These are phyloP conservation scores for Microcebus griseorufus DNA, from an alignment of 2,113 vertebrate species.

Conservation along the genomic window DNA sequence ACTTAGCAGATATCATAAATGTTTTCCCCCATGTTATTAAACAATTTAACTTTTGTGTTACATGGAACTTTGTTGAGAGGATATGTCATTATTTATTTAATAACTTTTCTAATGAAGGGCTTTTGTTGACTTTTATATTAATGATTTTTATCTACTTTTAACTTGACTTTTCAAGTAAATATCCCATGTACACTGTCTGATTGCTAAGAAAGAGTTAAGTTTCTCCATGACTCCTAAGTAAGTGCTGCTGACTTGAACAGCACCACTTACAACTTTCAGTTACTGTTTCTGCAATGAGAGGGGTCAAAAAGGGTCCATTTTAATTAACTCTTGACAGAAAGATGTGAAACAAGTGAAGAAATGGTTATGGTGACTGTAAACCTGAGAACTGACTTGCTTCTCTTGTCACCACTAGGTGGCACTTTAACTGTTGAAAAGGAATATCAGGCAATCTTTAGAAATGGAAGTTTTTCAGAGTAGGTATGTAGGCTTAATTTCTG, in stretches of 20 bases:
- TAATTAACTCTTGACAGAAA: background rate
- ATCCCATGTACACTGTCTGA: background rate
- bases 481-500: background rate
- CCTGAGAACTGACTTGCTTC: background rate
- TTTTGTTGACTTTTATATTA: background rate
- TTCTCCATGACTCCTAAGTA: background rate
- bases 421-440: slow-evolving; percentile 28
- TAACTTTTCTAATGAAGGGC: background rate
- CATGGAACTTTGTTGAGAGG: background rate
- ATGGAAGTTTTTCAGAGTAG: background rate
- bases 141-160: background rate
- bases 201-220: background rate
- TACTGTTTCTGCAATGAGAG: background rate
- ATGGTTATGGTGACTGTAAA: accelerated
- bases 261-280: background rate
- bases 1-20: background rate
- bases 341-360: background rate
- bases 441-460: background rate
- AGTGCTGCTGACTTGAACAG: background rate
- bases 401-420: slow-evolving; percentile 38
- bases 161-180: background rate
- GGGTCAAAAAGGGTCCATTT: background rate
- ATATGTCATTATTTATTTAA: background rate
- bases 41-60: background rate
- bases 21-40: background rate